These are phyloP conservation scores for Drosophila novamexicana DNA, from an alignment of 1,140 invertebrate species.

Conservation along the genomic window DNA sequence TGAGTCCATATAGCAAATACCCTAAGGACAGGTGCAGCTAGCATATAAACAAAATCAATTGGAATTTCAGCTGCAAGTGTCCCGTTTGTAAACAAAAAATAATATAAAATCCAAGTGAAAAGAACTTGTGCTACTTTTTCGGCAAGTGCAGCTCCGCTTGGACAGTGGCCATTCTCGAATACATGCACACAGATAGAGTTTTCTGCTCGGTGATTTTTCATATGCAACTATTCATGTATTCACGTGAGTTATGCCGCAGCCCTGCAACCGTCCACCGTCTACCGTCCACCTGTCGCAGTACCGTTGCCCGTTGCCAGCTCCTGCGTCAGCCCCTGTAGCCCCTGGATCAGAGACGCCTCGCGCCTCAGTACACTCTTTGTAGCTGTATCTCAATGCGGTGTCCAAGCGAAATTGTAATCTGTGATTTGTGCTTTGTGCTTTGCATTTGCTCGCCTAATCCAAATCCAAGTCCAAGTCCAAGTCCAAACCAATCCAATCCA, in stretches of 20 bases:
- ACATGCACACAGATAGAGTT: slow-evolving; percentile 53
- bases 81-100: too few species aligned
- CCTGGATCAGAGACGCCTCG: too few species aligned
- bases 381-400: slow-evolving; percentile 32
- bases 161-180: slow-evolving; percentile 47
- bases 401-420: slow-evolving; percentile 53
- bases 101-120: too few species aligned
- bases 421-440: slow-evolving; percentile 52
- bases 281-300: neutral
- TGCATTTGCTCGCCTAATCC: slow-evolving; percentile 15
- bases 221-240: slow-evolving; percentile 64
- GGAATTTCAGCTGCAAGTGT: too few species aligned
- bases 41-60: neutral
- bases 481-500: slow-evolving; percentile 11
- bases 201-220: slow-evolving; percentile 64
- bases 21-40: too few species aligned
- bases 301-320: too few species aligned
- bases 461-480: neutral
- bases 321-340: neutral
- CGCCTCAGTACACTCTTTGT: neutral
- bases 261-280: slow-evolving; percentile 6
- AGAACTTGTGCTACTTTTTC: neutral
- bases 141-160: slow-evolving; percentile 25
- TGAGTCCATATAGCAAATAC: too few species aligned
- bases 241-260: slow-evolving; percentile 53